Conservation (phyloP, 92 coral and sea anemone genomes). For the Phenganax marumi region DNA sequence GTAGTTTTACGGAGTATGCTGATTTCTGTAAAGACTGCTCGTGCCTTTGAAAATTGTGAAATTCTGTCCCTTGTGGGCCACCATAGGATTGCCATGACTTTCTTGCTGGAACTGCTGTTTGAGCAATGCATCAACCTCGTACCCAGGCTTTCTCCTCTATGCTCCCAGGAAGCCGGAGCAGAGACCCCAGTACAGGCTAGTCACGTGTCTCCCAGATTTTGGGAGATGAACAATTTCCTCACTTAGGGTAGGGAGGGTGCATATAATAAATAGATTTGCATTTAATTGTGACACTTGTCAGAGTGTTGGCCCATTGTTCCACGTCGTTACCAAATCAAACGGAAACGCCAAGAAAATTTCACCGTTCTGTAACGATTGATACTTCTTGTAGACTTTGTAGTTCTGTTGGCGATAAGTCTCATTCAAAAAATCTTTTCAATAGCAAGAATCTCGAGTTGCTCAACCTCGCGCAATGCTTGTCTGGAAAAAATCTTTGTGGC, state of each 20-base stretch:
- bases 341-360: neutral
- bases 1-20: too few relatives aligned
- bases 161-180: neutral
- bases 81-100: too few relatives aligned
- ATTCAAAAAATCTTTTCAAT: conserved; percentile 39
- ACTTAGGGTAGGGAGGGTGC: too few relatives aligned
- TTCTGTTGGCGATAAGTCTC: neutral
- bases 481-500: conserved; percentile 18
- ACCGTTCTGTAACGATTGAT: neutral
- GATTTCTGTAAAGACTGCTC: too few relatives aligned
- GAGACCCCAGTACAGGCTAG: neutral
- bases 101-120: too few relatives aligned
- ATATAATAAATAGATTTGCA: too few relatives aligned
- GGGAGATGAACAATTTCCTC: neutral
- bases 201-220: neutral
- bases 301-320: too few relatives aligned
- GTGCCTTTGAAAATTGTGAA: too few relatives aligned
- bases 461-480: conserved; percentile 26
- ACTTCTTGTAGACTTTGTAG: neutral
- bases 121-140: too few relatives aligned
- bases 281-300: too few relatives aligned
- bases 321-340: neutral
- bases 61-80: too few relatives aligned
- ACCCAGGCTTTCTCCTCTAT: neutral
- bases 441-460: conserved; percentile 28